A percentile compares a stretch with the other conserved stretches of the same genome.
Conservation (phyloP, 2,888 invertebrate species). For the Leptinotarsa rubiginosa region DNA sequence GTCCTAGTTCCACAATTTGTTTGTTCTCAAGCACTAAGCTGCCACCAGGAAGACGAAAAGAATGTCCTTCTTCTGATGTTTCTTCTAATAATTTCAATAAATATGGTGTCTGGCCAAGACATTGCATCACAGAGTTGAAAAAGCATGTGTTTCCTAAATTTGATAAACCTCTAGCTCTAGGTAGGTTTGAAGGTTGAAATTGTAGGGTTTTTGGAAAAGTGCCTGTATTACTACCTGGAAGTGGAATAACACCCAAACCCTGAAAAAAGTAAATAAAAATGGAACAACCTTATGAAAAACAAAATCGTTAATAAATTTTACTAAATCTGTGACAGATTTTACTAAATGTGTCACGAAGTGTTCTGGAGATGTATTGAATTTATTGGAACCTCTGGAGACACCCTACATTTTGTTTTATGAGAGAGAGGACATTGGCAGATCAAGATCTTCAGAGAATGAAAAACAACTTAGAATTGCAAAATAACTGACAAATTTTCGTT, state of each 20-base stretch:
- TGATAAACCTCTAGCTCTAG: constrained; percentile 80
- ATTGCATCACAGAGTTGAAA: constrained; percentile 96
- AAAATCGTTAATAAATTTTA: too few relatives aligned
- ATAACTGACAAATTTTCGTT: neutral
- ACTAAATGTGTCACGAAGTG: too few relatives aligned
- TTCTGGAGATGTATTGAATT: too few relatives aligned
- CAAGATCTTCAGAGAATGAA: too few relatives aligned
- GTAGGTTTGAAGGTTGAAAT: constrained; percentile 57
- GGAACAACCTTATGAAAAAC: too few relatives aligned
- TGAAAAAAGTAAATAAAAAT: constrained; percentile 33
- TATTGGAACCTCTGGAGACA: too few relatives aligned
- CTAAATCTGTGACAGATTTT: too few relatives aligned
- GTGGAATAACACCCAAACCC: constrained; percentile 40
- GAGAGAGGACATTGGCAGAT: too few relatives aligned
- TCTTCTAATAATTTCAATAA: constrained; percentile 77
- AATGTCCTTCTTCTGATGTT: constrained; percentile 75
- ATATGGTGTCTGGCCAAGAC: constrained; percentile 87
- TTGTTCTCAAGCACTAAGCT: constrained; percentile 69
- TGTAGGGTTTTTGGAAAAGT: constrained; percentile 46
- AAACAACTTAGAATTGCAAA: neutral
- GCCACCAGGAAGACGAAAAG: constrained; percentile 80
- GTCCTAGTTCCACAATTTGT: constrained; percentile 49
- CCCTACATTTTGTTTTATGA: too few relatives aligned
- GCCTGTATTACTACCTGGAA: constrained; percentile 45
- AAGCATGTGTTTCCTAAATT: constrained; percentile 98